Percentiles rank a stretch among this genome's conserved stretches.
These are phyloP conservation scores for Trichechus manatus DNA, from an alignment of 2,113 vertebrate genomes.

Conservation along the genomic window DNA sequence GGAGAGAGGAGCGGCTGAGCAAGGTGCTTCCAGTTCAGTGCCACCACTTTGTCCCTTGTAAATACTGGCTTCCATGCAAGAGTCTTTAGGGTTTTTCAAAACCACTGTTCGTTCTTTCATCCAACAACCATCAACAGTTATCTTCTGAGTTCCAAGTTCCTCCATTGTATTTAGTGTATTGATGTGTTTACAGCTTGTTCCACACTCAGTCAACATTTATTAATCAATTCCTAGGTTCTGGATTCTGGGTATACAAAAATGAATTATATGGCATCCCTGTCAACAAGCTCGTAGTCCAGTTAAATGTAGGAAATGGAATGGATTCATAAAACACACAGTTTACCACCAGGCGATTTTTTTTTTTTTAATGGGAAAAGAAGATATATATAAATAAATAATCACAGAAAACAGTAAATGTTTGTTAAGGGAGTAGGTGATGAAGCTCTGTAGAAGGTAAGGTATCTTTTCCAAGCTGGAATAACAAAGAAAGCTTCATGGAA, in stretches of 20 bases:
- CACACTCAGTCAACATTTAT: conserved; percentile 7
- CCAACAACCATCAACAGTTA: background rate
- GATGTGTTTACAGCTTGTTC: conserved; percentile 14
- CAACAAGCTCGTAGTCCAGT: background rate
- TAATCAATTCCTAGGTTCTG: background rate
- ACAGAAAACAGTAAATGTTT: background rate
- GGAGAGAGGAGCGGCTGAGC: background rate
- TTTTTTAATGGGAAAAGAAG: conserved; percentile 19
- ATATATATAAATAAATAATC: background rate
- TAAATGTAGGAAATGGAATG: conserved; percentile 16
- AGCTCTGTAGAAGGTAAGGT: conserved; percentile 8
- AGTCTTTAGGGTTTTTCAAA: background rate
- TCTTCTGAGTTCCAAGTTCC: background rate
- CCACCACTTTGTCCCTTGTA: background rate
- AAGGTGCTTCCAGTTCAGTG: conserved; percentile 33
- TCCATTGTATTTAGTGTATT: background rate
- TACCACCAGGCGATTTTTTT: background rate
- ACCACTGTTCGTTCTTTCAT: conserved; percentile 20
- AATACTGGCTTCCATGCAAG: background rate
- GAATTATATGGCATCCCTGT: background rate
- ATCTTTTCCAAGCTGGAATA: conserved; percentile 17
- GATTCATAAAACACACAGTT: conserved; percentile 43
- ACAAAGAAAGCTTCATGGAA: conserved; percentile 39
- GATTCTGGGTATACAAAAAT: background rate
- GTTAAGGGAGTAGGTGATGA: background rate